Evolutionary conservation across 2,797 vertebrate species (phyloP).

Genomic region (Crypturellus tataupa): DNA sequence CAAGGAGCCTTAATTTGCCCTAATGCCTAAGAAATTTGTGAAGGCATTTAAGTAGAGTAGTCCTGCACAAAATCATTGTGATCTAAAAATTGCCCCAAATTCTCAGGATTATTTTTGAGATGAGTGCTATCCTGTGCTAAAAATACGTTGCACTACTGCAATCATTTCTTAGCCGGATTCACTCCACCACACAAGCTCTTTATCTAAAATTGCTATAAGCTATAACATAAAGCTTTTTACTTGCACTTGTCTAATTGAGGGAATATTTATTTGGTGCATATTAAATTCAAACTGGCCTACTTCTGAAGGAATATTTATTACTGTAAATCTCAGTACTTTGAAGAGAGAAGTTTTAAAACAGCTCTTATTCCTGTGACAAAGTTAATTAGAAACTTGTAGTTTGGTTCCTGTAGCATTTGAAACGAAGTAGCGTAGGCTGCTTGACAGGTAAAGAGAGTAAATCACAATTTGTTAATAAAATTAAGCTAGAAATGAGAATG

Average conservation of each 20-base stretch:
- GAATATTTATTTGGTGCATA: slow-evolving; percentile 85
- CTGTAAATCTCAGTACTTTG: slow-evolving; percentile 69
- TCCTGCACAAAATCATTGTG: slow-evolving; percentile 58
- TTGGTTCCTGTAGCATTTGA: slow-evolving; percentile 51
- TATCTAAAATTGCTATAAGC: slow-evolving; percentile 87
- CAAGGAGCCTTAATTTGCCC: slow-evolving; percentile 61
- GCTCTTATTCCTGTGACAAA: slow-evolving; percentile 46
- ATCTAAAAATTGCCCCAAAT: slow-evolving; percentile 52
- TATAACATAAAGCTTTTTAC: slow-evolving; percentile 79
- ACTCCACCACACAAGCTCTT: slow-evolving; percentile 83
- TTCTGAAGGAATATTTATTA: slow-evolving; percentile 76
- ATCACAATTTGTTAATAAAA: slow-evolving; percentile 63
- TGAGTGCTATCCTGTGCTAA: slow-evolving; percentile 78
- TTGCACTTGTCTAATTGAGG: slow-evolving; percentile 83
- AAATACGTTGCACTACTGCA: slow-evolving; percentile 74
- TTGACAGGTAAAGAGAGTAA: slow-evolving; percentile 52
- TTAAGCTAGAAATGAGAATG: slow-evolving; percentile 59
- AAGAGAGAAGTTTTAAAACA: slow-evolving; percentile 63
- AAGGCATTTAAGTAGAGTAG: slow-evolving; percentile 59
- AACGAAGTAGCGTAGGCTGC: neutral
- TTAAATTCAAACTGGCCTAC: slow-evolving; percentile 74
- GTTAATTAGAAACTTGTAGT: slow-evolving; percentile 61
- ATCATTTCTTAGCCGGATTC: slow-evolving; percentile 88
- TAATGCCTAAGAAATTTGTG: slow-evolving; percentile 62
- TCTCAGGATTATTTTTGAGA: slow-evolving; percentile 80